These are phyloP conservation scores for Zaprionus bogoriensis DNA, from an alignment of 2,888 invertebrate genomes.

Conservation along the genomic window DNA sequence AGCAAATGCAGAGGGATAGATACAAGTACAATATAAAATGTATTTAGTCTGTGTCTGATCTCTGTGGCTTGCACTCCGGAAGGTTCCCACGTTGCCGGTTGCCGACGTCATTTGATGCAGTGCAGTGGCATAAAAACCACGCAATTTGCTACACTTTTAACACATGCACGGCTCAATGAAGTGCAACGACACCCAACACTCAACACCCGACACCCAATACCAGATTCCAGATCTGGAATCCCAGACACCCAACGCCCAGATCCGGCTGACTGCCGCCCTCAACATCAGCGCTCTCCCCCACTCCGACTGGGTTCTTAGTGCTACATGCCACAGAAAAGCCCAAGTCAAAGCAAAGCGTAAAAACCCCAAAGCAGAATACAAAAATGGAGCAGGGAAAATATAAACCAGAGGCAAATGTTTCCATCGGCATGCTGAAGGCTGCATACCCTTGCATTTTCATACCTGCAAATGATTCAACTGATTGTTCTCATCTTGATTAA, in stretches of 20 bases:
- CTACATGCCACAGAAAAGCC: constrained; percentile 27
- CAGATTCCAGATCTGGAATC: background rate
- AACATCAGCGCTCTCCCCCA: too few species aligned
- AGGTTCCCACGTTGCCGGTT: constrained; percentile 35
- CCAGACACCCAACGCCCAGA: constrained; percentile 12
- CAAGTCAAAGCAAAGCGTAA: constrained; percentile 50
- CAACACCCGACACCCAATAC: constrained; percentile 3
- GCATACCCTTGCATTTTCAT: too few species aligned
- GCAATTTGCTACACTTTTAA: constrained; percentile 76
- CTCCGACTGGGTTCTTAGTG: background rate
- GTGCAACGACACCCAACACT: constrained; percentile 54
- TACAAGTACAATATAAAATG: background rate
- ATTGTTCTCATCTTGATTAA: too few species aligned
- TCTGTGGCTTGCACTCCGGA: constrained; percentile 3
- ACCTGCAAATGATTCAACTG: too few species aligned
- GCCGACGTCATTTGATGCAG: constrained; percentile 29
- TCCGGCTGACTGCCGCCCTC: constrained; percentile 11
- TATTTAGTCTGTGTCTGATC: constrained; percentile 5
- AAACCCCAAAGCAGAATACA: constrained; percentile 35
- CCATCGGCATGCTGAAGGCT: too few species aligned
- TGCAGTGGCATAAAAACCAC: constrained; percentile 59
- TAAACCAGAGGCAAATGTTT: too few species aligned
- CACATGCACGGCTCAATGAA: constrained; percentile 74
- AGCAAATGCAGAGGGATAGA: background rate
- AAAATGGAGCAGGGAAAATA: background rate